Evolutionary conservation across 2,797 vertebrate species (phyloP), one percentile per base, ranked within the genome.

Genomic region (Sebastes kiyomatsui): DNA sequence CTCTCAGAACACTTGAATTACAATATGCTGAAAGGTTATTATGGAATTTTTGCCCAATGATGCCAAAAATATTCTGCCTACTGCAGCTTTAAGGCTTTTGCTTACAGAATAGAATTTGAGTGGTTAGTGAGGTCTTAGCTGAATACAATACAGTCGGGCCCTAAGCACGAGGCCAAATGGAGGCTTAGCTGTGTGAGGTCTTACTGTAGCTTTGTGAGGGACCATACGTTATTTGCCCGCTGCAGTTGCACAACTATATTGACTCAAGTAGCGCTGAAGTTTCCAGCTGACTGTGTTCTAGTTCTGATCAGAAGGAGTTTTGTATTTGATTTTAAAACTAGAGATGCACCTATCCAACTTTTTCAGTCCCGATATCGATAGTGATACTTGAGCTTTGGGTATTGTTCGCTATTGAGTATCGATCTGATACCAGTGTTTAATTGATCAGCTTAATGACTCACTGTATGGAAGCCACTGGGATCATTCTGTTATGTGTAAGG

Each of bases 121-220:
- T 77, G 8, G 54, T 54, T 46, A 2, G 62, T 46, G 33, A 76
- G 68, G 67, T 61, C 49, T 67, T 72, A 62, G 55, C 59, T 52
- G 23, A 56, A 33, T 22, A 28, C 60, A 65, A 30, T 58, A 27
- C 52, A 72, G n/a, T 76, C 64, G 6, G 42, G 16, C 42, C 42
- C 42, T 46, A 46, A 18, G 6, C 42, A 46, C 16, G 6, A 46
- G 4, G 22, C 69, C 62, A 33, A 82, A 74, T 65, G 0, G 1
- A 81, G 77, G 38, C 60, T 79, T 59, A 77, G 60, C 67, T 81
- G 3, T 67, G 60, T 59, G 35, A 77, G 70, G 56, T 75, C 27
- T 76, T 67, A 42, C 38, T 42, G 38, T 16, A 58, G 33, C 62
- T 74, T 80, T 22, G 23, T 58, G 58, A 58, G 46, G 49, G 35